A percentile compares a stretch with the other conserved stretches of the same genome.
Conservation (phyloP, 2,113 vertebrate species). For the Tinamus guttatus region DNA sequence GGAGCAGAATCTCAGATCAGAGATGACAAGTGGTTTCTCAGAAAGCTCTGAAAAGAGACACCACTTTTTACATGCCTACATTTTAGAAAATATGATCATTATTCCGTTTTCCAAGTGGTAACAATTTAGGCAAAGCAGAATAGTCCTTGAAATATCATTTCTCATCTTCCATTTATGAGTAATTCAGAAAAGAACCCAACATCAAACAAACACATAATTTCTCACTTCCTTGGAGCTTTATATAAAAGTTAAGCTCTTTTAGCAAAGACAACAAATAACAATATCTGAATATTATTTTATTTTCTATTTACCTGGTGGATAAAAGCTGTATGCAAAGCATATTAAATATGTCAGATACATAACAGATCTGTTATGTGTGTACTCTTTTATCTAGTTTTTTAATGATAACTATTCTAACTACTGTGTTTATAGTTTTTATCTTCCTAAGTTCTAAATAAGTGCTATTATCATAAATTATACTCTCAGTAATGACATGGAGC, state of each 20-base stretch:
- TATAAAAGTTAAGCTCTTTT: not conserved
- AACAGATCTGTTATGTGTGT: not conserved
- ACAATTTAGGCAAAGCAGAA: not conserved
- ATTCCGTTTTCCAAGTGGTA: not conserved
- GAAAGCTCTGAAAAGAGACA: not conserved
- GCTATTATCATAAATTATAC: not conserved
- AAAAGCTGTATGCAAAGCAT: not conserved
- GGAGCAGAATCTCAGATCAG: not conserved
- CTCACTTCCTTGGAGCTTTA: not conserved
- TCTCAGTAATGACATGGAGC: not conserved
- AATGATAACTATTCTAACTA: not conserved
- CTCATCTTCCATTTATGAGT: not conserved
- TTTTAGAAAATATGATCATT: not conserved
- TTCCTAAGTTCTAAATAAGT: not conserved
- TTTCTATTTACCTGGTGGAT: not conserved
- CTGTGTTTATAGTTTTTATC: not conserved
- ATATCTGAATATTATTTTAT: not conserved
- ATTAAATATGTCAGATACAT: not conserved
- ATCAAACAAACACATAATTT: not conserved
- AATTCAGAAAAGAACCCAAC: not conserved
- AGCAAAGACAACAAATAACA: not conserved
- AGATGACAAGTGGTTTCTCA: not conserved
- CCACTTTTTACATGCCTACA: not conserved
- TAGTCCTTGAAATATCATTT: not conserved
- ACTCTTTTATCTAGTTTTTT: not conserved